Evolutionary conservation across 2,888 invertebrate genomes (phyloP), one percentile per base, ranked within the genome.

Genomic region (Myathropa florea): DNA sequence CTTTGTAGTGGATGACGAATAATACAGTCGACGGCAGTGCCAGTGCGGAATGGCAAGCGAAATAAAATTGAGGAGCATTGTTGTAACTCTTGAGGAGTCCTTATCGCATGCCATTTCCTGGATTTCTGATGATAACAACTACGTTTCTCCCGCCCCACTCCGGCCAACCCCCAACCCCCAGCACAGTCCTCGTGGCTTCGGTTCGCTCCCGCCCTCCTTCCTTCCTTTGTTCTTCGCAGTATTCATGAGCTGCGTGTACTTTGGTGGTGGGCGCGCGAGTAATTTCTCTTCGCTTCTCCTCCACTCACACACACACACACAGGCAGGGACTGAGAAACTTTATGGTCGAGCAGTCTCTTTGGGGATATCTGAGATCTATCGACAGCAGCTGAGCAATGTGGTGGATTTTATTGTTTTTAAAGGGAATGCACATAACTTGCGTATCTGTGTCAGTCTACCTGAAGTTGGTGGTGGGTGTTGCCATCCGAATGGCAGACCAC

Each of bases 61-160:
- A 75, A 68, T 70, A 63, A 75, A 68, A 77, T 89, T 85, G 88
- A 88, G 82, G 80, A 82, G 84, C 80, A 82, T 79, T 83, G 83
- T 88, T 88, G 88, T 89, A 88, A 88, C 83, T 89, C 77, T 81
- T 63, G 57, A 68, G 63, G 80, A 83, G 68, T 82, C 79, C 88
- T 89, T 89, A 89, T 89, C 89, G 86, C 39, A 67, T 88, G 89
- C 88, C 88, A 88, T 89, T 89, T 89, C 89, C 89, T 89, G 89
- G 89, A 89, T 89, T 89, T 88, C 46, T 84, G 88, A 73, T 87
- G 89, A 89, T 89, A 81, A 81, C 67, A 73, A 70, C 23, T 64
- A 59, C 30, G 67, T 53, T 24, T 70, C 18, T 61, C 36, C 18
- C 36, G 4, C 55, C 3, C 4, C 26, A 7, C 18, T 7, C 18